Percentiles rank a stretch among this genome's conserved stretches.
phyloP scores from a whole-genome alignment of 2,888 invertebrate species.

The Microplitis deprimator region DNA sequence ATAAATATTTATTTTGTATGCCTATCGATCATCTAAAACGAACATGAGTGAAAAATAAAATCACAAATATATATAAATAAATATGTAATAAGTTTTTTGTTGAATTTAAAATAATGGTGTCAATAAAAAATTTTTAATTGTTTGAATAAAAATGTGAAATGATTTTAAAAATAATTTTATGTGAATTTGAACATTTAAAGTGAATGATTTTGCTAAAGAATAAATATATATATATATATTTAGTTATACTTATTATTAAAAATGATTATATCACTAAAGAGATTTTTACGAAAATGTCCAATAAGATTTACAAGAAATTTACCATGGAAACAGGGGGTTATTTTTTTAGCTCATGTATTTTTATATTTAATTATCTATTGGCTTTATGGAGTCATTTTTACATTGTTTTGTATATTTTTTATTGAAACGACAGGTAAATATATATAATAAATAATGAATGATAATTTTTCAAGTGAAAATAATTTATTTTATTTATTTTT shows the following conservation, averaged over 20 bases:
- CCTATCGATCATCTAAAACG: neutral
- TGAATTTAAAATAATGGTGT: neutral
- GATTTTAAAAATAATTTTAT: neutral
- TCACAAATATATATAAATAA: neutral
- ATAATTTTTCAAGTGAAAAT: neutral
- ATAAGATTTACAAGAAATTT: constrained; percentile 72
- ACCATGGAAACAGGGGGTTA: constrained; percentile 77
- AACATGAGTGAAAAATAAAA: neutral
- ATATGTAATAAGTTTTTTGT: neutral
- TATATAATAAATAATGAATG: neutral
- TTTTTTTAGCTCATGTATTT: constrained; percentile 82
- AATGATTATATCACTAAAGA: constrained; percentile 13
- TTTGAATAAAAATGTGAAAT: neutral
- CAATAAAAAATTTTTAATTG: neutral
- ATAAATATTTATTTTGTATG: neutral
- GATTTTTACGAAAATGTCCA: constrained; percentile 66
- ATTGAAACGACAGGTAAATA: constrained; percentile 78
- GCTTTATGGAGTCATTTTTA: constrained; percentile 83
- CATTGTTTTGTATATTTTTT: constrained; percentile 79
- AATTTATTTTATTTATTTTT: neutral
- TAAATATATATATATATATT: neutral
- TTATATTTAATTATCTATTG: constrained; percentile 85
- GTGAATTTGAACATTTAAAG: neutral
- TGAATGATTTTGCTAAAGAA: neutral
- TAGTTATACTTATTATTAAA: neutral